Evolutionary conservation across 2,113 vertebrate genomes (phyloP), one percentile per base, ranked within the genome.

Genomic region (Phalacrocorax pelagicus): DNA sequence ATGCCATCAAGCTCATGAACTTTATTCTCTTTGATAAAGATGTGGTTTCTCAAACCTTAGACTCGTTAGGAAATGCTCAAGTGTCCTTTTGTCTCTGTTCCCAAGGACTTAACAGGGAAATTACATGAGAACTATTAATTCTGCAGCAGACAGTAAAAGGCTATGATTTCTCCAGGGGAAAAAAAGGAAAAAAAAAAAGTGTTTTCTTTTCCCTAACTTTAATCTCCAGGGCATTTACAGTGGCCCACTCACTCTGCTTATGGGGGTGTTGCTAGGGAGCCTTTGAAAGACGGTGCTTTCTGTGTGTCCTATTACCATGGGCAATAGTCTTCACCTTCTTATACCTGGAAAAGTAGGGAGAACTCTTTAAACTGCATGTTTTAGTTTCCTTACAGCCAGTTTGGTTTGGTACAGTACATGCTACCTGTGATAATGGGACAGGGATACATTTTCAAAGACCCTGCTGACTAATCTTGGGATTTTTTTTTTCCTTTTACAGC

Each of bases 401-500:
- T 70, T 69, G 29, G 30, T 83, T 87, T 57, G 34, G 21, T 88
- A 30, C 22, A 58, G 21, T 32, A 16, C 78, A 32, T 67, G 26
- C 29, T 69, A 40, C 54, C 55, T 52, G 42, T 58, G n/a, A 30
- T 61, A 78, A 66, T 61, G 42, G 67, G 73, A 85, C 51, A 86
- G 81, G 42, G 55, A 79, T 78, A 73, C 32, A 52, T 77, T 75
- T 94, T 88, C 66, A 52, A 61, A 91, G 62, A 61, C 92, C 5
- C 14, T 42, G 23, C 12, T 85, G 52, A 85, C 77, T 27, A 30
- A 74, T 83, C 30, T 96, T 91, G 93, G 73, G 46, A 30, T 86
- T 62, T 40, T 80, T 49, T 70, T 87, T 94, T 27, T 38, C 38
- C 38, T 87, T 94, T 98, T 97, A 75, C 94, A 99, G 99, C 99